Evolutionary conservation across 2,888 invertebrate genomes (phyloP).

Genomic region (Carterocephalus palaemon): DNA sequence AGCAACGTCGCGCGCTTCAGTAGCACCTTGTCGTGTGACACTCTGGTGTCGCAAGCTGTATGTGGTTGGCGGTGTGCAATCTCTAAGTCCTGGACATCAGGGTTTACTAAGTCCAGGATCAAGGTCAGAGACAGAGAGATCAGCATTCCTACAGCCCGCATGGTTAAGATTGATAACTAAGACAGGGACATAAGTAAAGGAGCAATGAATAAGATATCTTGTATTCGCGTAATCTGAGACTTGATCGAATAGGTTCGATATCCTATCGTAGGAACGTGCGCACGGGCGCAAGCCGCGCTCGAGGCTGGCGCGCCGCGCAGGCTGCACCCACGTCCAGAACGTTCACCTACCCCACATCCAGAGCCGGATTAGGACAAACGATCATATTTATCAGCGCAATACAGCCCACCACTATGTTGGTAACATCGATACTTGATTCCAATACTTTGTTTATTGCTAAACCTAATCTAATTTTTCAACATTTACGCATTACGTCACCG

Average conservation of each 20-base stretch:
- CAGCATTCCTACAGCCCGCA: constrained; percentile 42
- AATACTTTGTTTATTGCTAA: too few relatives aligned
- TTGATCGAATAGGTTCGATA: constrained; percentile 30
- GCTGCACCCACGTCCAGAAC: constrained; percentile 70
- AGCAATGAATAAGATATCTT: constrained; percentile 14
- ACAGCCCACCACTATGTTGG: too few relatives aligned
- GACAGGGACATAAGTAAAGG: constrained; percentile 27
- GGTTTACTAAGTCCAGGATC: too few relatives aligned
- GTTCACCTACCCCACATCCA: constrained; percentile 67
- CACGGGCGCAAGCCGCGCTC: constrained; percentile 60
- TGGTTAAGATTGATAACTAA: constrained; percentile 35
- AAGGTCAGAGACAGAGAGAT: constrained; percentile 45
- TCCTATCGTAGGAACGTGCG: constrained; percentile 61
- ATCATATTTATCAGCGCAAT: constrained; percentile 1
- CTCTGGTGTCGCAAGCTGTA: constrained; percentile 44
- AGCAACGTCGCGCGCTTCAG: constrained; percentile 56
- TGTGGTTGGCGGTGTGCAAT: too few relatives aligned
- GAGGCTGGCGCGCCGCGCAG: constrained; percentile 57
- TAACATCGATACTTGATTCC: too few relatives aligned
- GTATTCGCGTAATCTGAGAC: constrained; percentile 29
- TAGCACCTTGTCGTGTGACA: constrained; percentile 50
- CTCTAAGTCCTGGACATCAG: too few relatives aligned
- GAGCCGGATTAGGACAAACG: constrained; percentile 11
- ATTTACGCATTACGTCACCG: too few relatives aligned
- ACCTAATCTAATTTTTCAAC: too few relatives aligned